phyloP scores from a whole-genome alignment of 2,888 invertebrate genomes.

The Neuroscelio doddi region DNA sequence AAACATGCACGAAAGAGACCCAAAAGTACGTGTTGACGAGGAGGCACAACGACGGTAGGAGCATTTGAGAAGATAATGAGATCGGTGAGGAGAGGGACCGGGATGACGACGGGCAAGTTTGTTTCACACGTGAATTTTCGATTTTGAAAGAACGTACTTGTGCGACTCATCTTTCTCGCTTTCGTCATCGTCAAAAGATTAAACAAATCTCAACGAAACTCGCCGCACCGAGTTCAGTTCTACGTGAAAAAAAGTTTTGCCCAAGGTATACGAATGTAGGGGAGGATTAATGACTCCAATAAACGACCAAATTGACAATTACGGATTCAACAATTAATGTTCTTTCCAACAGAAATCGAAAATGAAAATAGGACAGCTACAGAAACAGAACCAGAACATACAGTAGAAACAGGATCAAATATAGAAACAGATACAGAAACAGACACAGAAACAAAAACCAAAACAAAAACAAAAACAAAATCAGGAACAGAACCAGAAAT shows the following conservation, averaged over 20 bases:
- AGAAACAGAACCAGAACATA: too few species aligned
- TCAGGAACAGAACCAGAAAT: too few species aligned
- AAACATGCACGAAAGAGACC: conserved; percentile 47
- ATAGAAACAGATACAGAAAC: too few species aligned
- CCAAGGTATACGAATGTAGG: conserved; percentile 39
- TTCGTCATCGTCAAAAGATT: conserved; percentile 25
- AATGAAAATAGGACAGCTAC: too few species aligned
- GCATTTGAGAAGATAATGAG: conserved; percentile 10
- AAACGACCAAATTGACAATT: too few species aligned
- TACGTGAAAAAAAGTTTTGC: conserved; percentile 53
- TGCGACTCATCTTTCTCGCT: conserved; percentile 20
- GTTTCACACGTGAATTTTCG: conserved; percentile 54
- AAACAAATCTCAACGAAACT: too few species aligned
- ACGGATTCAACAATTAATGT: too few species aligned
- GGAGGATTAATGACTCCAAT: conserved; percentile 12
- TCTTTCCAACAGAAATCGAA: too few species aligned
- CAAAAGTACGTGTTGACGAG: conserved; percentile 47
- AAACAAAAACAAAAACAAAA: too few species aligned
- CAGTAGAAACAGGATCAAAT: too few species aligned
- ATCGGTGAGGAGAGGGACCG: conserved; percentile 1
- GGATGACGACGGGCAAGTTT: conserved; percentile 45
- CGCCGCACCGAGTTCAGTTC: conserved; percentile 49
- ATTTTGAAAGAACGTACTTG: conserved; percentile 38
- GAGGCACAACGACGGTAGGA: conserved; percentile 32
- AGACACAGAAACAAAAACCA: too few species aligned